These are phyloP conservation scores for Microctonus hyperodae DNA, from an alignment of 2,888 invertebrate species.

Conservation along the genomic window DNA sequence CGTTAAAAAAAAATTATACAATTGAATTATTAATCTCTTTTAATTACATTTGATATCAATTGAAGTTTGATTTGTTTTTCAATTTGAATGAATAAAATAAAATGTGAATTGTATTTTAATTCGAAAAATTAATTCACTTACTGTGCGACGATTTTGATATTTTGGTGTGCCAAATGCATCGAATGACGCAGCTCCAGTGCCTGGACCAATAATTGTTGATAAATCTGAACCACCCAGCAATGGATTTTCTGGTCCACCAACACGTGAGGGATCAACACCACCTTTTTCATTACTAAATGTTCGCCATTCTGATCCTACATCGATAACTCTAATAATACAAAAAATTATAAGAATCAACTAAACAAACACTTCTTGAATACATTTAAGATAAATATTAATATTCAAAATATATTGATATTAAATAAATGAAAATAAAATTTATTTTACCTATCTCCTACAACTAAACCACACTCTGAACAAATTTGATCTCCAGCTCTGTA, in stretches of 20 bases:
- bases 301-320: constrained; percentile 99
- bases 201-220: constrained; percentile 91
- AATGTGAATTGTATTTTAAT: no score
- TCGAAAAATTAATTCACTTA: no score
- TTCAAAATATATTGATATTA: constrained; percentile 16
- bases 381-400: background rate
- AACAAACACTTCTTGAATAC: background rate
- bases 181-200: constrained; percentile 79
- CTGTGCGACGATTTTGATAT: constrained; percentile 72
- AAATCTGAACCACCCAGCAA: constrained; percentile 94
- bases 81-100: no score
- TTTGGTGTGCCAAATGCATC: constrained; percentile 80
- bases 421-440: background rate
- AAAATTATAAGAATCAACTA: no score
- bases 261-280: constrained; percentile 98
- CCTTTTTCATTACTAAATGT: constrained; percentile 99
- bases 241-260: constrained; percentile 99
- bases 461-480: constrained; percentile 99
- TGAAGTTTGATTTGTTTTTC: no score
- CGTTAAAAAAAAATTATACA: background rate
- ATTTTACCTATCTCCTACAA: constrained; percentile 93
- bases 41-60: no score
- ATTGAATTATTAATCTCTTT: background rate
- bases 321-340: constrained; percentile 85
- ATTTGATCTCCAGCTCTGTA: constrained; percentile 99